phyloP scores from a whole-genome alignment of 2,888 invertebrate genomes.

The Platycheirus rosarum region DNA sequence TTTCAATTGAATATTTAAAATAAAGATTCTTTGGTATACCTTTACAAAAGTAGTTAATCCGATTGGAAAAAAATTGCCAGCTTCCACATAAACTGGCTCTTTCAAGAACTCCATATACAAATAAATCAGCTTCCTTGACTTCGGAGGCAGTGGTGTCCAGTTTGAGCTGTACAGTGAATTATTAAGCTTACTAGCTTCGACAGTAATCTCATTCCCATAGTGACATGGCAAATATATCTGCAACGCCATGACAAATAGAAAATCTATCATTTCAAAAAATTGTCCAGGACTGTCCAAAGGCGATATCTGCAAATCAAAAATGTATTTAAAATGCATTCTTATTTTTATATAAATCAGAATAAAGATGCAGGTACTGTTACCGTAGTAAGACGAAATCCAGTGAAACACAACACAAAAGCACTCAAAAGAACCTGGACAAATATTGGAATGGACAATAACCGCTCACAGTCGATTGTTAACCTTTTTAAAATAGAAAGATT shows the following conservation, averaged over 20 bases:
- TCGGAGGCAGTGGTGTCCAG: conserved; percentile 76
- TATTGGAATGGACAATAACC: conserved; percentile 75
- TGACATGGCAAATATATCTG: conserved; percentile 80
- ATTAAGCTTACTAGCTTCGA: conserved; percentile 76
- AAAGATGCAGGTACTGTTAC: conserved; percentile 55
- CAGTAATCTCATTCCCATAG: conserved; percentile 78
- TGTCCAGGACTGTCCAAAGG: conserved; percentile 25
- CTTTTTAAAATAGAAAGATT: conserved; percentile 5
- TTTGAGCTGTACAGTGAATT: conserved; percentile 77
- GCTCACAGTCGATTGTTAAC: conserved; percentile 41
- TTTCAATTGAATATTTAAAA: neutral
- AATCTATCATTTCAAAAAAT: conserved; percentile 75
- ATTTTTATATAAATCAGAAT: neutral
- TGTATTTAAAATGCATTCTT: no score
- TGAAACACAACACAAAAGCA: conserved; percentile 77
- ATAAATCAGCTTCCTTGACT: conserved; percentile 76
- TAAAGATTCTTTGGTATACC: conserved; percentile 72
- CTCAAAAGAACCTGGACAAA: conserved; percentile 78
- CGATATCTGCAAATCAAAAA: conserved; percentile 34
- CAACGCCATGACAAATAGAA: conserved; percentile 76
- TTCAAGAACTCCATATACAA: conserved; percentile 79
- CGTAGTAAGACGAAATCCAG: conserved; percentile 77
- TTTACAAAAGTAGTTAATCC: conserved; percentile 79
- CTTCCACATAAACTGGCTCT: conserved; percentile 76
- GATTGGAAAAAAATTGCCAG: conserved; percentile 78